A percentile compares a stretch with the other conserved stretches of the same genome.
Conservation (phyloP, 2,113 vertebrate genomes). For the Ictalurus punctatus region DNA sequence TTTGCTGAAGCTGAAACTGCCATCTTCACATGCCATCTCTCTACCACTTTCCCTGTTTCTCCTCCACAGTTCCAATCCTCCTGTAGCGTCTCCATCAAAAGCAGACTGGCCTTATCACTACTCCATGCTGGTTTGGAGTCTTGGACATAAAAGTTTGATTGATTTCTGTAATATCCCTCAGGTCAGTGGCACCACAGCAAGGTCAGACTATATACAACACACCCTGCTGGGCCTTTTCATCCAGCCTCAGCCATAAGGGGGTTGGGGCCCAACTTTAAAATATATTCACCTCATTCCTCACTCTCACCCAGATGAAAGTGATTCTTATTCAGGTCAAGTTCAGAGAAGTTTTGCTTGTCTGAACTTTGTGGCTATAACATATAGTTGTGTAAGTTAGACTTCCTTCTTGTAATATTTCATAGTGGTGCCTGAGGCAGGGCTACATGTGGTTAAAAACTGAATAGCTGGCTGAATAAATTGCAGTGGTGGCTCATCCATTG, state of each 20-base stretch:
- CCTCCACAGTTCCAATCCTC: not conserved
- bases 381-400: slow-evolving; percentile 15
- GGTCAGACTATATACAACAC: slow-evolving; percentile 50
- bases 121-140: slow-evolving; percentile 21
- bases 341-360: slow-evolving; percentile 21
- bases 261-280: not conserved
- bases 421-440: not conserved
- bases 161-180: slow-evolving; percentile 56
- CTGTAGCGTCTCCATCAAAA: slow-evolving; percentile 19
- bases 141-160: slow-evolving; percentile 55
- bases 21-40: slow-evolving; percentile 25
- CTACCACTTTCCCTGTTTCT: not conserved
- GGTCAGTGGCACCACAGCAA: slow-evolving; percentile 54
- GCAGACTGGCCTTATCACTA: slow-evolving; percentile 28
- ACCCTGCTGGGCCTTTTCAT: slow-evolving; percentile 48
- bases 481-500: not conserved
- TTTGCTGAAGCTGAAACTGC: not conserved
- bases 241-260: slow-evolving; percentile 16
- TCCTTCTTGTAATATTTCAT: slow-evolving; percentile 8
- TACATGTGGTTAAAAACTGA: slow-evolving; percentile 15
- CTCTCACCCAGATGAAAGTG: slow-evolving; percentile 19
- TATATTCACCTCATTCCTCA: slow-evolving; percentile 20
- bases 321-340: slow-evolving; percentile 25
- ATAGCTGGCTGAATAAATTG: not conserved
- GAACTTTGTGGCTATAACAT: not conserved